phyloP scores from a whole-genome alignment of 1,140 invertebrate genomes.

The Rhyacophila brunnea region DNA sequence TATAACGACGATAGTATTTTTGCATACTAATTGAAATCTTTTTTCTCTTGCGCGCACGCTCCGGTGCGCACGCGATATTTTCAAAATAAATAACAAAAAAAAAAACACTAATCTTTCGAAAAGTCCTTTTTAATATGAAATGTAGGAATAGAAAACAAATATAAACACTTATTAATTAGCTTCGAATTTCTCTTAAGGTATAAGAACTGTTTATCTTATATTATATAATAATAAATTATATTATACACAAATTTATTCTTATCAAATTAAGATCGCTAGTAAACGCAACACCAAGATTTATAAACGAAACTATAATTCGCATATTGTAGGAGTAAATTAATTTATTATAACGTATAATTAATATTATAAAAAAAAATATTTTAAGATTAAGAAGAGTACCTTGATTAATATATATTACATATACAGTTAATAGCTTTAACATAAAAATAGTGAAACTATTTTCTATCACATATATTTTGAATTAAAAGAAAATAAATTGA shows the following conservation, averaged over 20 bases:
- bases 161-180: slow-evolving; percentile 19
- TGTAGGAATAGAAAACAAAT: neutral
- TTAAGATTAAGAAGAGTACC: slow-evolving; percentile 36
- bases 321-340: slow-evolving; percentile 25
- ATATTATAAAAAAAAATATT: slow-evolving; percentile 28
- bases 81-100: too few relatives aligned
- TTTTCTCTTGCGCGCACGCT: neutral
- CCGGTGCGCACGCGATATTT: neutral
- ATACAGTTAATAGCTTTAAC: slow-evolving; percentile 36
- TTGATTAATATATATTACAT: slow-evolving; percentile 33
- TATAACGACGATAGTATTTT: neutral
- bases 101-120: neutral
- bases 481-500: slow-evolving; percentile 24
- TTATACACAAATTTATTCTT: slow-evolving; percentile 19
- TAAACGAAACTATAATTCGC: slow-evolving; percentile 36
- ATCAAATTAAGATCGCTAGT: slow-evolving; percentile 32
- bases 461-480: slow-evolving; percentile 37
- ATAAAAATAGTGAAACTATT: slow-evolving; percentile 36
- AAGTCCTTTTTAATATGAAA: slow-evolving; percentile 6
- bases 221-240: neutral
- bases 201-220: slow-evolving; percentile 14
- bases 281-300: slow-evolving; percentile 37
- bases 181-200: slow-evolving; percentile 24
- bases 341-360: slow-evolving; percentile 13
- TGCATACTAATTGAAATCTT: neutral